Base-by-base conservation (phyloP, 2,113 vertebrate species). In the Mustela lutreola region DNA sequence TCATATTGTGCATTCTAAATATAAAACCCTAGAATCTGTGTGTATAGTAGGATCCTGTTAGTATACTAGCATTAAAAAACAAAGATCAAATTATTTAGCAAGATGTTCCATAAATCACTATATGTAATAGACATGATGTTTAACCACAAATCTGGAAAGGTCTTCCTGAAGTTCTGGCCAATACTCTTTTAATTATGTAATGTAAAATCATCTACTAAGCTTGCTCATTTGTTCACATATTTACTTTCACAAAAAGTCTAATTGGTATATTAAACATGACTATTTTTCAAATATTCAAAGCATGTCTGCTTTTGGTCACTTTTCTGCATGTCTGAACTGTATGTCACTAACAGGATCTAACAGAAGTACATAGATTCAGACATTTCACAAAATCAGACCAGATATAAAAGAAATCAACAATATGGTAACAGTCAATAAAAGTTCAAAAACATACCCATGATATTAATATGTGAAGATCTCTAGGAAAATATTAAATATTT, bases 51-150 rank as follows among this genome's bases (percentile, higher is more conserved):
- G 9, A 50, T 58, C 5, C 53, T n/a, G 19, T 60, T 80, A 92
- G 26, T 63, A 78, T n/a, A 71, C 53, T 83, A 58, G 48, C 65
- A 86, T 67, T 76, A 76, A 36, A 89, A 28, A 22, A 80, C 39
- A 84, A 94, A 79, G 65, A 83, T 81, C 70, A 96, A 95, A 50
- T 80, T 96, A 65, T 4, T 88, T 63, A 89, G 71, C 60, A 90
- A 71, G 62, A 58, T 71, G n/a, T 58, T 65, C 42, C 21, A 80
- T 80, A 89, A 91, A 80, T 80, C 58, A 65, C 22, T 42, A 36
- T 33, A 83, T 42, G 82, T 48, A 85, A 58, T 70, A 28, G 45
- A 42, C 24, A 65, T 28, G 4, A 79, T 50, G 45, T 62, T 83
- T 91, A 78, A 78, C 24, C 36, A 83, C n/a, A 96, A 83, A 84